These are phyloP conservation scores for Meganola albula DNA, from an alignment of 2,888 invertebrate genomes.

Conservation along the genomic window DNA sequence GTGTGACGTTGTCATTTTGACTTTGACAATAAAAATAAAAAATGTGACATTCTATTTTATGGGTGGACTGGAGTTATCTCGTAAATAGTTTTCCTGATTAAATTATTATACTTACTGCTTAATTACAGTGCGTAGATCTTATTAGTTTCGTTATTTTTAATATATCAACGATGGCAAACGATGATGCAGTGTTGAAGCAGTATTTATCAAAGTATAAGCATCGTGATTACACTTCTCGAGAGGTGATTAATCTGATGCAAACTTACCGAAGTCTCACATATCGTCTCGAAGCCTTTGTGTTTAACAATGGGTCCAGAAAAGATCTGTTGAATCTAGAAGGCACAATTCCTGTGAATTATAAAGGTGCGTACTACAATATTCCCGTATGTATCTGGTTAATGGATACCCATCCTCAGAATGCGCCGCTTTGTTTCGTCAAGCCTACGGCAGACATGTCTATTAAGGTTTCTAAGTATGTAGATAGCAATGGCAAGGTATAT, in stretches of 20 bases:
- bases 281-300: constrained; percentile 80
- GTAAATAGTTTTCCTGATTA: too few relatives aligned
- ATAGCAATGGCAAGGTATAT: constrained; percentile 96
- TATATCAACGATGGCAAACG: constrained; percentile 52
- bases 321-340: constrained; percentile 91
- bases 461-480: constrained; percentile 95
- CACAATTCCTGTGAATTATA: constrained; percentile 94
- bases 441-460: constrained; percentile 98
- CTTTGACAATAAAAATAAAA: too few relatives aligned
- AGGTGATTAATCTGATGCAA: constrained; percentile 65
- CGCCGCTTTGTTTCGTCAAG: constrained; percentile 95
- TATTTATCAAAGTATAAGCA: constrained; percentile 67
- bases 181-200: constrained; percentile 59
- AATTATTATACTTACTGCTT: too few relatives aligned
- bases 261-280: constrained; percentile 63
- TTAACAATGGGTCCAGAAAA: constrained; percentile 90
- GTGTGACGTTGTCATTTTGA: too few relatives aligned
- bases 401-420: constrained; percentile 98
- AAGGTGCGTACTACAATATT: constrained; percentile 94
- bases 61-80: too few relatives aligned
- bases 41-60: too few relatives aligned
- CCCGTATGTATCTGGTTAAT: constrained; percentile 97
- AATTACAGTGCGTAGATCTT: too few relatives aligned
- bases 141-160: constrained; percentile 7
- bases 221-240: constrained; percentile 63